Evolutionary conservation across 2,888 invertebrate species (phyloP), one percentile per base, ranked within the genome.

Genomic region (Cheilosia vernalis): DNA sequence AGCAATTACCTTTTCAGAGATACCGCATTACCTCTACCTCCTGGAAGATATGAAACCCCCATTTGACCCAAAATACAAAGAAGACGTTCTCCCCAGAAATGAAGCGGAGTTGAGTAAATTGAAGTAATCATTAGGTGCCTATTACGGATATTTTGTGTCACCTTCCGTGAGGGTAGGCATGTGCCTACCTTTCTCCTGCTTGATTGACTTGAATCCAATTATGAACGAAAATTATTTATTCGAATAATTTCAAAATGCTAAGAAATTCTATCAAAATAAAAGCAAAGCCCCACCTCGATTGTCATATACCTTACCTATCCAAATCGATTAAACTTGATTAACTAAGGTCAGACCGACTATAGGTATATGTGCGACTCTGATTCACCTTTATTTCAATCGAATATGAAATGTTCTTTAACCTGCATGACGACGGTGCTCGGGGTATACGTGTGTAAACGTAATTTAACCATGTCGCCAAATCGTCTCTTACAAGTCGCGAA

Each of bases 381-480:
- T 64, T 67, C 79, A 60, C 55, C 9, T 64, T 40, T 49, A 67
- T 77, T 79, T 79, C 72, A 53, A 13, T 58, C 2, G 17, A 42
- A 79, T 58, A 40, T 33, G 79, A 72, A 79, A 79, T 60, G 27
- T 44, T 78, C 69, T 63, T 37, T 21, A 55, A 53, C 51, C 40
- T 6, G 51, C 19, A 53, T 53, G 73, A 44, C 63, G 33, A 4
- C 5, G n/a, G 6, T 4, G 40, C 21, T 55, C 30, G 30, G 30
- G 30, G 30, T 30, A 30, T 30, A 78, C 70, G 61, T 78, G 70
- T 63, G 33, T 15, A 56, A 79, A 58, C 69, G 61, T 63, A 37
- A 19, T 70, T 69, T 55, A 49, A 30, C 27, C 70, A 70, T 72
- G 78, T 79, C 78, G 78, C 70, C 70, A 58, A 70, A 58, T 56